Evolutionary conservation across 1,140 invertebrate genomes (phyloP).

Genomic region (Drosophila sproati): DNA sequence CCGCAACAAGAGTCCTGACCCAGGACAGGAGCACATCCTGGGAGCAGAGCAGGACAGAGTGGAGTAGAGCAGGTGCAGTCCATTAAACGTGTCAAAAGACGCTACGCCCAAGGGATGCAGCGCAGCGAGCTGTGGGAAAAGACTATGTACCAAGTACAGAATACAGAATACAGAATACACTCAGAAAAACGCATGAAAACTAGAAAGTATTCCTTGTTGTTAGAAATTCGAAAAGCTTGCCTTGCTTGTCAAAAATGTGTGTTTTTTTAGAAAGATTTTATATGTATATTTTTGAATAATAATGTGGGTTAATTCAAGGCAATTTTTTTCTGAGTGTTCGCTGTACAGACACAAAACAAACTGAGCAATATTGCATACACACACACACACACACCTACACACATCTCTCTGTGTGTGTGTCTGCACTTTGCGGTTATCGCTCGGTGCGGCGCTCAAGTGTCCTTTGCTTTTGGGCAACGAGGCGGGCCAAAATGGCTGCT

Average conservation of each 20-base stretch:
- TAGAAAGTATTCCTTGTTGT: too few species aligned
- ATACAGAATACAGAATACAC: background rate
- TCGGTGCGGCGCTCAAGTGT: slow-evolving; percentile 37
- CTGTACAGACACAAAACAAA: slow-evolving; percentile 40
- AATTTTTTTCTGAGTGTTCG: slow-evolving; percentile 13
- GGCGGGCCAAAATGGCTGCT: slow-evolving; percentile 31
- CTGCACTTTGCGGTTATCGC: slow-evolving; percentile 46
- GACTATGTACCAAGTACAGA: background rate
- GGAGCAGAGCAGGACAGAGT: background rate
- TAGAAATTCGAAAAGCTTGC: too few species aligned
- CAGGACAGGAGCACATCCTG: too few species aligned
- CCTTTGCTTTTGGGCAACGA: slow-evolving; percentile 39
- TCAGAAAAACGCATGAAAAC: too few species aligned
- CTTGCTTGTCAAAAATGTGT: too few species aligned
- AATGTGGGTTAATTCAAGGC: too few species aligned
- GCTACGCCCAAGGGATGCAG: slow-evolving; percentile 38
- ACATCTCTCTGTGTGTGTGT: slow-evolving; percentile 1
- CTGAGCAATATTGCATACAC: slow-evolving; percentile 42
- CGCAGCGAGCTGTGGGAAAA: slow-evolving; percentile 6
- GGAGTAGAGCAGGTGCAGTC: slow-evolving; percentile 47
- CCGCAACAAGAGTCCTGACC: slow-evolving; percentile 41
- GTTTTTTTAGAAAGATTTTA: too few species aligned
- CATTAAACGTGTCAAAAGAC: slow-evolving; percentile 79
- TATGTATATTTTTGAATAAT: too few species aligned
- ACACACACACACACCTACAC: background rate